These are phyloP conservation scores for Gobius niger DNA, from an alignment of 2,113 vertebrate genomes.

Conservation along the genomic window DNA sequence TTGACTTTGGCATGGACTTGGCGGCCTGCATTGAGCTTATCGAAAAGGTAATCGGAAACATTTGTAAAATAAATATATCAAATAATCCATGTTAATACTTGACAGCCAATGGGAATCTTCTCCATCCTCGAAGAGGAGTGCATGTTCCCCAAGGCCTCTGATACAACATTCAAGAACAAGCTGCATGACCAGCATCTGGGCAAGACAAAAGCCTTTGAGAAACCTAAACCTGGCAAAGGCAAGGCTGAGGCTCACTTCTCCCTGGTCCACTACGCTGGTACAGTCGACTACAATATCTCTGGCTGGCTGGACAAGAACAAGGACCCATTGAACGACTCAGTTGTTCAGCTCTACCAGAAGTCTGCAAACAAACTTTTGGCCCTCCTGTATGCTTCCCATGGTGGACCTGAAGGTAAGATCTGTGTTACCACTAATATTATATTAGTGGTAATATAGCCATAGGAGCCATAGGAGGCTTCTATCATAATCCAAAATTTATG, in stretches of 20 bases:
- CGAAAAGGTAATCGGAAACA: slow-evolving; percentile 77
- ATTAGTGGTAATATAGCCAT: too few relatives aligned
- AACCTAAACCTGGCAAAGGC: slow-evolving; percentile 86
- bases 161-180: slow-evolving; percentile 88
- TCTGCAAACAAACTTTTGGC: slow-evolving; percentile 54
- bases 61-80: too few relatives aligned
- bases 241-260: slow-evolving; percentile 87
- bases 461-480: too few relatives aligned
- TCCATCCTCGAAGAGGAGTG: slow-evolving; percentile 64
- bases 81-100: too few relatives aligned
- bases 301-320: slow-evolving; percentile 95
- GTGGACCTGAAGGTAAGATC: slow-evolving; percentile 24
- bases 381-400: slow-evolving; percentile 44
- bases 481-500: too few relatives aligned
- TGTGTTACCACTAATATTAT: too few relatives aligned
- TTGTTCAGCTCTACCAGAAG: slow-evolving; percentile 80
- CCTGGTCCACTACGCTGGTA: slow-evolving; percentile 87
- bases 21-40: slow-evolving; percentile 88
- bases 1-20: slow-evolving; percentile 84
- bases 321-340: slow-evolving; percentile 89
- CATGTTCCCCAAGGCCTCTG: slow-evolving; percentile 69
- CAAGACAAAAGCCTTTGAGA: slow-evolving; percentile 86
- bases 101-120: slow-evolving; percentile 10
- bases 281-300: slow-evolving; percentile 87
- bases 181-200: slow-evolving; percentile 89